Conservation (phyloP, 23 tunicate genomes). For the Botrylloides violaceus region DNA sequence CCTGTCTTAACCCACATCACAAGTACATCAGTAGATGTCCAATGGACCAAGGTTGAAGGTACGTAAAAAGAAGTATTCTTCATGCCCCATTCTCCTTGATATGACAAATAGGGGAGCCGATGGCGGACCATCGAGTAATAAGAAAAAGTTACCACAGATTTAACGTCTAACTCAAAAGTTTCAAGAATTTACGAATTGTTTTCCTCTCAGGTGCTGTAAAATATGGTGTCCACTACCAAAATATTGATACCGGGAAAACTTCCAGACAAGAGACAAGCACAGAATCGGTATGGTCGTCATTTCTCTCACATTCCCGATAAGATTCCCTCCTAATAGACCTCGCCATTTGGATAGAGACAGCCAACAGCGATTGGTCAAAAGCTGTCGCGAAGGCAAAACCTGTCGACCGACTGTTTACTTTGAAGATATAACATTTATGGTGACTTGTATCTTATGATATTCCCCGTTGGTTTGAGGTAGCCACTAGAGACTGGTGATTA, state of each 20-base stretch:
- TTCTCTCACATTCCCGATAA: not conserved
- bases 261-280: slow-evolving; percentile 14
- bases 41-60: slow-evolving; percentile 23
- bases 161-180: no score
- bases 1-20: slow-evolving; percentile 10
- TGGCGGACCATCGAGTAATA: no score
- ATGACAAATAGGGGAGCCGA: no score
- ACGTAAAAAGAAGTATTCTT: no score
- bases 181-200: not conserved
- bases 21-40: not conserved
- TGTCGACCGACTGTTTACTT: not conserved
- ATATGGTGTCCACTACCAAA: slow-evolving; percentile 5
- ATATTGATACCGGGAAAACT: not conserved
- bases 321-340: not conserved
- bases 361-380: no score
- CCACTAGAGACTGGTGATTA: no score
- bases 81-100: no score
- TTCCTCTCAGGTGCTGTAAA: slow-evolving; percentile 20
- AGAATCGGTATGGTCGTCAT: not conserved
- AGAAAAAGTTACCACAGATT: no score
- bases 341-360: not conserved
- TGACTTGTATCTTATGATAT: not conserved
- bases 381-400: no score
- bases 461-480: not conserved
- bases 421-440: not conserved